Evolutionary conservation across 2,888 invertebrate species (phyloP), one percentile per base, ranked within the genome.

Genomic region (Subacronicta megacephala): DNA sequence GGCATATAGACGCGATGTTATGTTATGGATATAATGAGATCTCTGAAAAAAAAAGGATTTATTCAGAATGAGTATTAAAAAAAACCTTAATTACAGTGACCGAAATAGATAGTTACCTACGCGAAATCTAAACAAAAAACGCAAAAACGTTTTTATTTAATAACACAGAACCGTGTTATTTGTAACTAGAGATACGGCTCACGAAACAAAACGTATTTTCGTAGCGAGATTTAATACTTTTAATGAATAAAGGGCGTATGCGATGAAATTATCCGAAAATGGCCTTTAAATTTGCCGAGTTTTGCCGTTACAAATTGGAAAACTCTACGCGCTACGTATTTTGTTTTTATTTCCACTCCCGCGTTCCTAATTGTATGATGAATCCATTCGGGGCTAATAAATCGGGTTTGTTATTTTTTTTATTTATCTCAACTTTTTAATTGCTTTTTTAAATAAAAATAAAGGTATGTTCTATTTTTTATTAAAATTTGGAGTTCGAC

Each of bases 371-470:
- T 81, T 80, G 62, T 58, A 57, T 73, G 59, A 75, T 72, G 62
- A 70, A 72, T 66, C 72, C 76, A 73, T 77, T 77, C 70, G 81
- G 76, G 75, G 54, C 71, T 72, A 73, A 79, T 79, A 78, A 78
- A 81, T 80, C 72, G 65, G 68, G 63, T 70, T 74, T 65, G 65
- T 75, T 62, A 62, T 72, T 66, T 54, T 56, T 60, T 55, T 65
- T 75, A 73, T 67, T 68, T 63, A 59, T 72, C 42, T 43, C 54
- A 75, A 75, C 46, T 71, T 75, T 31, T 75, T 67, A 63, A 70
- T 68, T 60, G 58, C 52, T 71, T 71, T 69, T 70, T 54, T 51
- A 23, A 50, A 60, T 51, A 54, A 55, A 26, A 49, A 42, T 42
- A 45, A 60, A 49, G 37, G 58, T 29, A 46, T 37, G 36, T 53